Percentiles rank a stretch among this genome's conserved stretches.
Conservation (phyloP, 2,888 invertebrate genomes). For the Ceraclea dissimilis region DNA sequence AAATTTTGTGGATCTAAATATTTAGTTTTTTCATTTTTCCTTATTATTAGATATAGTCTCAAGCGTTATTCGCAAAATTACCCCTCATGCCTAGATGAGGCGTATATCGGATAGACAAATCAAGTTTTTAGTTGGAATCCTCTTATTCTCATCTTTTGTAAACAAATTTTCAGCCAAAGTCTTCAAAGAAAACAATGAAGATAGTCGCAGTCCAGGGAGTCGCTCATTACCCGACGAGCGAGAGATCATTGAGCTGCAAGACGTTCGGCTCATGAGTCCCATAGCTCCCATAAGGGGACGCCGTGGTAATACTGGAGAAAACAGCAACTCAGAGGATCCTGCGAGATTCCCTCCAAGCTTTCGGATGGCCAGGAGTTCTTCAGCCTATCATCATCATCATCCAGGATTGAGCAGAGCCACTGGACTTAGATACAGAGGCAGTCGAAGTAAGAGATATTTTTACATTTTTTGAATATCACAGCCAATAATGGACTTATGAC, state of each 20-base stretch:
- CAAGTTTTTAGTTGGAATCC: too few relatives aligned
- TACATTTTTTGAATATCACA: neutral
- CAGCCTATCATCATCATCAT: conserved; percentile 45
- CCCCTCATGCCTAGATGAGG: too few relatives aligned
- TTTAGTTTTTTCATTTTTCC: too few relatives aligned
- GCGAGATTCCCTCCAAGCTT: conserved; percentile 67
- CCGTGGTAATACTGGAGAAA: conserved; percentile 53
- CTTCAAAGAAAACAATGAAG: conserved; percentile 11
- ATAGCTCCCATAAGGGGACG: conserved; percentile 69
- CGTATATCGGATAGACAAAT: too few relatives aligned
- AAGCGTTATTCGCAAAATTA: too few relatives aligned
- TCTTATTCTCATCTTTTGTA: too few relatives aligned
- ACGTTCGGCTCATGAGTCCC: conserved; percentile 70
- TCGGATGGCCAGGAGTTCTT: conserved; percentile 59
- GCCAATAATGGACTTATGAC: too few relatives aligned
- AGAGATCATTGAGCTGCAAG: conserved; percentile 87
- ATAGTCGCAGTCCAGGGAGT: conserved; percentile 24
- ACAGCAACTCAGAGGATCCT: conserved; percentile 47
- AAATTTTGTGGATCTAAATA: too few relatives aligned
- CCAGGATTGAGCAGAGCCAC: conserved; percentile 48
- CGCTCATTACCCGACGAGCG: conserved; percentile 38
- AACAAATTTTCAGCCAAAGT: conserved; percentile 4
- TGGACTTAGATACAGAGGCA: conserved; percentile 51
- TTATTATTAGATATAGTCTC: too few relatives aligned
- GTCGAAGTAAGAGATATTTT: conserved; percentile 14